Conservation (phyloP, 2,888 invertebrate genomes). For the Phalera bucephala region DNA sequence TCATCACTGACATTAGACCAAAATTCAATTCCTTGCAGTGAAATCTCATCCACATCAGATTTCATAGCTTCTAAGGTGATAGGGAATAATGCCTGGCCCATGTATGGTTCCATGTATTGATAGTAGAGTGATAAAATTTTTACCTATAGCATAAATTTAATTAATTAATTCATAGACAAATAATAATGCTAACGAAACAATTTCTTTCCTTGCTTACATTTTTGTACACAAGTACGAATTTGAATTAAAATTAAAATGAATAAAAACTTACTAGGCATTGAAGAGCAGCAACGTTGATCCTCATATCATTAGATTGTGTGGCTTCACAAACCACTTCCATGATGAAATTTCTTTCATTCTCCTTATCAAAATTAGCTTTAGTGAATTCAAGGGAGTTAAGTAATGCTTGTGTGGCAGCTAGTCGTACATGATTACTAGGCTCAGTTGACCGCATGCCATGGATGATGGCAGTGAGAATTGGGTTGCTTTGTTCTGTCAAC, state of each 20-base stretch:
- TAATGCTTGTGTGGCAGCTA: constrained; percentile 98
- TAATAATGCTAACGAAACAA: no score
- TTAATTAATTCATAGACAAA: not conserved
- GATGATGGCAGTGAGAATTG: constrained; percentile 98
- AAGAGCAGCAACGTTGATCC: constrained; percentile 97
- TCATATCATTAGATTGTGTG: constrained; percentile 95
- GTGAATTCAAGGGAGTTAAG: constrained; percentile 99
- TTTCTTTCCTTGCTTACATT: no score
- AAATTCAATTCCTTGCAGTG: constrained; percentile 99
- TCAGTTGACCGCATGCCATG: constrained; percentile 98
- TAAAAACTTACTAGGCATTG: constrained; percentile 92
- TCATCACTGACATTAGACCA: constrained; percentile 99
- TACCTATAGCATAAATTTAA: constrained; percentile 54
- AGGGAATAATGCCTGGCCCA: constrained; percentile 98
- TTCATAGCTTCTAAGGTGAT: constrained; percentile 99
- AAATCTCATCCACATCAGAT: constrained; percentile 96
- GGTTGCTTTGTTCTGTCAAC: constrained; percentile 95
- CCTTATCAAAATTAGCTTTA: constrained; percentile 98
- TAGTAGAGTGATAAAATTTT: constrained; percentile 99
- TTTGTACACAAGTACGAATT: no score
- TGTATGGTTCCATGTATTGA: constrained; percentile 99
- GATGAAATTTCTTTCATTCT: constrained; percentile 98
- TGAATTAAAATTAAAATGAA: no score
- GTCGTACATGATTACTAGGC: constrained; percentile 95
- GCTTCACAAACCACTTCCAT: constrained; percentile 99